Evolutionary conservation across 2,888 invertebrate species (phyloP).

Genomic region (Hemicrepidius hirtus): DNA sequence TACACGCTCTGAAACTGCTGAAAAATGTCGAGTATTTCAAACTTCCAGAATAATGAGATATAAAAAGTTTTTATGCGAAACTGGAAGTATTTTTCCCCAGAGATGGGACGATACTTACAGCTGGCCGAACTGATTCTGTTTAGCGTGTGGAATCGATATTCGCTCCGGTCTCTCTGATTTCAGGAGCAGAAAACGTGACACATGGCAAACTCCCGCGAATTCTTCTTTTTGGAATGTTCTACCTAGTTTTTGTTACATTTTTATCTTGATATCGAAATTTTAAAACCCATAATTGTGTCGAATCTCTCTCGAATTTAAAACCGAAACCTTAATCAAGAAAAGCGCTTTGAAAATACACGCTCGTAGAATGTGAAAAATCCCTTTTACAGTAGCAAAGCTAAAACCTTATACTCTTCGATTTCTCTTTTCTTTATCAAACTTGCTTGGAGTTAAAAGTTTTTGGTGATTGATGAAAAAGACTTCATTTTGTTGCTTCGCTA

Average conservation of each 20-base stretch:
- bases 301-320: not conserved
- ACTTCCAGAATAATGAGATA: constrained; percentile 61
- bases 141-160: constrained; percentile 52
- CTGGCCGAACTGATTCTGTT: constrained; percentile 53
- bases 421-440: constrained; percentile 33
- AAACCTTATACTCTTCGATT: constrained; percentile 33
- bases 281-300: constrained; percentile 25
- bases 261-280: constrained; percentile 32
- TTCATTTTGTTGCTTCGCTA: constrained; percentile 27
- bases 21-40: constrained; percentile 59
- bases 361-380: not conserved
- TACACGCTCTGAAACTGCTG: constrained; percentile 54
- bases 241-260: constrained; percentile 33
- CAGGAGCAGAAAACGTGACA: constrained; percentile 49
- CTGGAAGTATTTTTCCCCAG: constrained; percentile 56
- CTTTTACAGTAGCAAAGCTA: not conserved
- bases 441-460: constrained; percentile 24
- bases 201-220: constrained; percentile 46
- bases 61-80: constrained; percentile 60
- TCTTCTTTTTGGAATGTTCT: constrained; percentile 39
- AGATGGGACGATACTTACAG: constrained; percentile 54
- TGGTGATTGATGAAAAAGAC: constrained; percentile 42
- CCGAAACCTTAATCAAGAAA: too few species aligned
- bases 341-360: too few species aligned
- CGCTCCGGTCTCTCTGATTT: constrained; percentile 50